A percentile compares a stretch with the other conserved stretches of the same genome.
Evolutionary conservation across 2,797 vertebrate genomes (phyloP).

Genomic region (Triplophysa bombifrons): DNA sequence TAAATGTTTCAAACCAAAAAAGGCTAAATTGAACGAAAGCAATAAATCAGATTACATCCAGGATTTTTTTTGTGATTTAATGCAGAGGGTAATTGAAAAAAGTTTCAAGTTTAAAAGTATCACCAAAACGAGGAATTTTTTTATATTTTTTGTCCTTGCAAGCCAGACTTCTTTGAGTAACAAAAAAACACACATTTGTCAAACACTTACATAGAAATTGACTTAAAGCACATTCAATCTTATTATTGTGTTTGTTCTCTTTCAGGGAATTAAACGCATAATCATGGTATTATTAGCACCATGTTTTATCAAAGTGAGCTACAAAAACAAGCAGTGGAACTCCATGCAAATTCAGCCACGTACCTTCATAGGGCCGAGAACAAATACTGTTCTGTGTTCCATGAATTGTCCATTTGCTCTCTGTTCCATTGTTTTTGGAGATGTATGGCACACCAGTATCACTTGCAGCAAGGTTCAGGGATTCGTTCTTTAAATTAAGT

Average conservation of each 20-base stretch:
- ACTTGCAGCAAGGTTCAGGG: conserved; percentile 84
- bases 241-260: too few species aligned
- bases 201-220: not conserved
- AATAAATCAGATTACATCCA: too few species aligned
- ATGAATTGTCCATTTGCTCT: conserved; percentile 83
- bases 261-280: too few species aligned
- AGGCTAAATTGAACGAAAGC: too few species aligned
- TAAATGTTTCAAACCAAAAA: too few species aligned
- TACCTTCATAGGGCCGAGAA: conserved; percentile 88
- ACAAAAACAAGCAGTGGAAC: not conserved
- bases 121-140: too few species aligned
- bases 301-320: not conserved
- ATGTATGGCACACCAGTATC: conserved; percentile 78
- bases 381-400: conserved; percentile 85
- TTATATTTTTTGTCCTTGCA: not conserved
- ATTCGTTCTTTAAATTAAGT: conserved; percentile 79
- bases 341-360: conserved; percentile 2
- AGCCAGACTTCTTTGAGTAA: too few species aligned
- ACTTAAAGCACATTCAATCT: not conserved
- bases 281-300: not conserved
- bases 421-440: conserved; percentile 75
- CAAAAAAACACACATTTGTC: not conserved
- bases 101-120: not conserved
- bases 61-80: too few species aligned
- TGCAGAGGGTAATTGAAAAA: too few species aligned